Evolutionary conservation across 2,113 vertebrate genomes (phyloP), one percentile per base, ranked within the genome.

Genomic region (Irena cyanogastra): DNA sequence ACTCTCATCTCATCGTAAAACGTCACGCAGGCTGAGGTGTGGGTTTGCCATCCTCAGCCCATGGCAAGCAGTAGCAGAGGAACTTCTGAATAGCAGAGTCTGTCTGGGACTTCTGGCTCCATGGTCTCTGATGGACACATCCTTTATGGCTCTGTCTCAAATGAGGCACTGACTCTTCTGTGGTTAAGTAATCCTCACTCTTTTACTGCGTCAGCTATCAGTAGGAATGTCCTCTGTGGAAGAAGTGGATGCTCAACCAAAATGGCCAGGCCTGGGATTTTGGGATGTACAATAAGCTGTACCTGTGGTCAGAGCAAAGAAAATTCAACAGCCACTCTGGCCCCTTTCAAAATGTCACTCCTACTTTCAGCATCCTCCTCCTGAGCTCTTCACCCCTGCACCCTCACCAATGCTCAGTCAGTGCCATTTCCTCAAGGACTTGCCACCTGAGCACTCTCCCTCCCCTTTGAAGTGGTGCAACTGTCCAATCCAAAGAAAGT

Each of bases 11-110:
- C 17, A 37, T 72, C 3, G 3, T 47, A 75, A 74, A 86, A 50
- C 27, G n/a, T n/a, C 6, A 1, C 2, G 0, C 30, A 54, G 0
- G 3, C 13, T 78, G 81, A 11, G 0, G 10, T 71, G 42, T 35
- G 39, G 24, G 28, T 28, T 91, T 91, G 52, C 24, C 4, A 0
- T 78, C 33, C 65, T 87, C 60, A 66, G 30, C 11, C 33, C 50
- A 15, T 47, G 52, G 35, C 21, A 81, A 41, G 16, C 31, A 65
- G 4, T 35, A 74, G 28, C 47, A 74, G 81, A 84, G 17, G 17
- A 31, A 41, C 37, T 81, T 83, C 19, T 31, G 42, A 89, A 59
- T 11, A 20, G 10, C 30, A 39, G 39, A 7, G 35, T 74, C 45
- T 54, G 16, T 10, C 23, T 74, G 33, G 28, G n/a, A 11, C 57